Percentiles rank a stretch among this genome's conserved stretches.
These are phyloP conservation scores for Rhynchophorus ferrugineus DNA, from an alignment of 1,140 invertebrate species.

Conservation along the genomic window DNA sequence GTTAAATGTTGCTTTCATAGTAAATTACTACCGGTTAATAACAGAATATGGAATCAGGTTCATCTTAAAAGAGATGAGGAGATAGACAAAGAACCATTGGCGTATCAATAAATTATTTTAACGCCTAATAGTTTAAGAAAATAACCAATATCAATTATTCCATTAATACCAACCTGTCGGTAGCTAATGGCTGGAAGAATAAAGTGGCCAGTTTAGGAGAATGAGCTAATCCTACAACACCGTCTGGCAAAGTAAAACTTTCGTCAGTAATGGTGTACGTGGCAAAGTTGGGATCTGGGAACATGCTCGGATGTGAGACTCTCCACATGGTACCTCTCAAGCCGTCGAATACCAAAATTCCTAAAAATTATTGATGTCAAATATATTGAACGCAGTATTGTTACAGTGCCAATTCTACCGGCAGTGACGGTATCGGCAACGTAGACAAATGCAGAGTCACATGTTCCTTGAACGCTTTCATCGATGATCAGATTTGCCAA, in stretches of 20 bases:
- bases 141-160: too few species aligned
- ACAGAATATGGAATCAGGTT: too few species aligned
- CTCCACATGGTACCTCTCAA: constrained; percentile 66
- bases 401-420: too few species aligned
- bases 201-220: constrained; percentile 57
- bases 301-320: constrained; percentile 67
- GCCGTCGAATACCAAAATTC: constrained; percentile 66
- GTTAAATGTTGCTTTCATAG: too few species aligned
- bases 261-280: constrained; percentile 56
- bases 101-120: too few species aligned
- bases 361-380: too few species aligned
- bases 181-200: constrained; percentile 77
- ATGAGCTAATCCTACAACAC: constrained; percentile 68
- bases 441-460: constrained; percentile 69
- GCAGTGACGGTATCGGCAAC: constrained; percentile 70
- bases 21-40: too few species aligned
- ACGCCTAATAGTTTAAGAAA: too few species aligned
- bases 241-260: constrained; percentile 69
- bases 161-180: too few species aligned
- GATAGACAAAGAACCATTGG: too few species aligned
- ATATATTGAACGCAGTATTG: too few species aligned
- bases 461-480: constrained; percentile 54
- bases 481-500: constrained; percentile 72
- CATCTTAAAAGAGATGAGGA: too few species aligned
- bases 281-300: constrained; percentile 67